Percentiles rank a stretch among this genome's conserved stretches.
Conservation (phyloP, 2,888 invertebrate genomes). For the Lumbricus terrestris region DNA sequence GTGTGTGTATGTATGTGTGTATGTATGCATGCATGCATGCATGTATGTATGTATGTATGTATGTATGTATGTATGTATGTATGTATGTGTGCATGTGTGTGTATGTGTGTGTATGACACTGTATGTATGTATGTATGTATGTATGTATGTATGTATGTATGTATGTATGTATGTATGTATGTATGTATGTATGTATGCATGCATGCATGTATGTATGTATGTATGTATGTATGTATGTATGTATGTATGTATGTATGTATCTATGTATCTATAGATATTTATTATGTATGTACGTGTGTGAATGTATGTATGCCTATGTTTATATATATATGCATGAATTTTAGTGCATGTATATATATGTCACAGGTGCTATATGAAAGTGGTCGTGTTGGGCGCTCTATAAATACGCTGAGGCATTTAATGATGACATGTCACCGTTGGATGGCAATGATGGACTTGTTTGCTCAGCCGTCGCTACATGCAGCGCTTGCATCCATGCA, state of each 20-base stretch:
- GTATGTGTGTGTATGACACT: background rate
- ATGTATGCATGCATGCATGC: constrained; percentile 13
- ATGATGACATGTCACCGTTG: too few species aligned
- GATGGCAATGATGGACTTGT: too few species aligned
- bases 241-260: background rate
- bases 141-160: background rate
- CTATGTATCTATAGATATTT: background rate
- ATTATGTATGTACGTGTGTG: too few species aligned
- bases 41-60: background rate
- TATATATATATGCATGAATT: too few species aligned
- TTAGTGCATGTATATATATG: too few species aligned
- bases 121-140: background rate
- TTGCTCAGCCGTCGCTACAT: too few species aligned
- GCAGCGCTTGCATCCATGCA: too few species aligned
- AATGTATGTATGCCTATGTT: too few species aligned
- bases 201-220: background rate
- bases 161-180: background rate
- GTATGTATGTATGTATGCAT: background rate
- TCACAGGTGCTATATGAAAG: too few species aligned
- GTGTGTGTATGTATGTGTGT: background rate
- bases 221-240: background rate
- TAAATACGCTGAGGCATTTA: too few species aligned
- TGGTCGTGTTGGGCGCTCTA: too few species aligned
- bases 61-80: background rate
- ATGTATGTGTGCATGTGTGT: background rate